These are phyloP conservation scores for Lepidurus packardi DNA, from an alignment of 1,140 invertebrate species.

Conservation along the genomic window DNA sequence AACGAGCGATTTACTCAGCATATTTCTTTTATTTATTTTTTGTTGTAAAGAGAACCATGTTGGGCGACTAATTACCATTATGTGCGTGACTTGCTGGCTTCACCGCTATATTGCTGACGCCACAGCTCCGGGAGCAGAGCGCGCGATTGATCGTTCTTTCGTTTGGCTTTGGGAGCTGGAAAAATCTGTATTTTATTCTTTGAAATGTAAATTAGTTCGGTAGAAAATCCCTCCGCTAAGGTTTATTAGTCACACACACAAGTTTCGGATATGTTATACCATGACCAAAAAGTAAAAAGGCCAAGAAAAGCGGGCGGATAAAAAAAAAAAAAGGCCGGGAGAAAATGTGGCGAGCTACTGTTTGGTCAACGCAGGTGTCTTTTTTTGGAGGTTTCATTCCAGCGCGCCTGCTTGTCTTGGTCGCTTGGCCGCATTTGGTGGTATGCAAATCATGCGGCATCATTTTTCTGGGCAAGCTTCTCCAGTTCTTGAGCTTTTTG, in stretches of 20 bases:
- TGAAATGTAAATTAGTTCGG: neutral
- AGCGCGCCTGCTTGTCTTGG: conserved; percentile 19
- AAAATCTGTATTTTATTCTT: neutral
- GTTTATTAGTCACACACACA: conserved; percentile 7
- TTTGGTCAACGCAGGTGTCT: conserved; percentile 21
- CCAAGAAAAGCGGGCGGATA: neutral
- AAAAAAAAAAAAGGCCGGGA: neutral
- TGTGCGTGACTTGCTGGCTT: conserved; percentile 1
- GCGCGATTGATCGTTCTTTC: neutral
- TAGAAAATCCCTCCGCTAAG: neutral
- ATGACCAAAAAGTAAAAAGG: neutral
- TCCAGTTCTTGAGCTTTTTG: neutral
- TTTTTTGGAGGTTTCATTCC: conserved; percentile 17
- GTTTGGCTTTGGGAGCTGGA: neutral
- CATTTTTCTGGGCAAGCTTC: neutral
- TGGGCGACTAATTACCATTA: conserved; percentile 10
- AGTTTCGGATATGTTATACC: neutral
- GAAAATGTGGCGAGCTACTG: conserved; percentile 18
- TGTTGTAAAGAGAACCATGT: neutral
- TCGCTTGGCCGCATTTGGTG: conserved; percentile 20
- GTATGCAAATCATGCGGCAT: conserved; percentile 21
- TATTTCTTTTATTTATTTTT: neutral
- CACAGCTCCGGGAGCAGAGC: neutral
- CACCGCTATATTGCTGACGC: neutral
- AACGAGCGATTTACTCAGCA: conserved; percentile 13